Evolutionary conservation across 1,140 invertebrate species (phyloP).

Genomic region (Psix sp.): DNA sequence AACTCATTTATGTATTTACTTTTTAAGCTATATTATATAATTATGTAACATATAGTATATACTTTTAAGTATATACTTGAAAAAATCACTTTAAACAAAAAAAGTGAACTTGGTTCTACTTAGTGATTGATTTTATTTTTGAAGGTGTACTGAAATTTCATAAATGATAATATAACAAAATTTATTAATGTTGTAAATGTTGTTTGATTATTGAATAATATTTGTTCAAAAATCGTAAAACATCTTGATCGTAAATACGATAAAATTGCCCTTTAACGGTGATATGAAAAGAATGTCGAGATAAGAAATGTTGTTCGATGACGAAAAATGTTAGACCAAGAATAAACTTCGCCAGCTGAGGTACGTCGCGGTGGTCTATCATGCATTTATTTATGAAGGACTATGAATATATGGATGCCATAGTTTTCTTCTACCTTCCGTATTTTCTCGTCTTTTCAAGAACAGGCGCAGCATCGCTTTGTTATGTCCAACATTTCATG

Average conservation of each 20-base stretch:
- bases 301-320: slow-evolving; percentile 52
- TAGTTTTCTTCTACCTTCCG: slow-evolving; percentile 60
- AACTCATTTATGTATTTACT: too few relatives aligned
- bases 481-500: slow-evolving; percentile 65
- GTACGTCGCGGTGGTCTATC: slow-evolving; percentile 64
- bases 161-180: too few relatives aligned
- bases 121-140: too few relatives aligned
- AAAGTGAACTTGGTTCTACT: too few relatives aligned
- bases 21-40: too few relatives aligned
- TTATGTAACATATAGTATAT: too few relatives aligned
- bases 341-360: slow-evolving; percentile 37
- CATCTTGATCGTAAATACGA: slow-evolving; percentile 43
- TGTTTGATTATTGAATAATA: slow-evolving; percentile 9
- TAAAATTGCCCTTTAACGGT: slow-evolving; percentile 47
- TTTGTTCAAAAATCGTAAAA: slow-evolving; percentile 11
- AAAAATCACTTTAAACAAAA: too few relatives aligned
- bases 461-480: slow-evolving; percentile 65
- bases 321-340: slow-evolving; percentile 51
- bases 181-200: background rate
- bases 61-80: too few relatives aligned
- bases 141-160: too few relatives aligned
- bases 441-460: slow-evolving; percentile 61
- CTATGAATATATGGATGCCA: slow-evolving; percentile 76
- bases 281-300: slow-evolving; percentile 43
- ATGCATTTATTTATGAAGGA: slow-evolving; percentile 76